Evolutionary conservation across 2,888 invertebrate genomes (phyloP), one percentile per base, ranked within the genome.

Genomic region (Mactromeris polynyma): DNA sequence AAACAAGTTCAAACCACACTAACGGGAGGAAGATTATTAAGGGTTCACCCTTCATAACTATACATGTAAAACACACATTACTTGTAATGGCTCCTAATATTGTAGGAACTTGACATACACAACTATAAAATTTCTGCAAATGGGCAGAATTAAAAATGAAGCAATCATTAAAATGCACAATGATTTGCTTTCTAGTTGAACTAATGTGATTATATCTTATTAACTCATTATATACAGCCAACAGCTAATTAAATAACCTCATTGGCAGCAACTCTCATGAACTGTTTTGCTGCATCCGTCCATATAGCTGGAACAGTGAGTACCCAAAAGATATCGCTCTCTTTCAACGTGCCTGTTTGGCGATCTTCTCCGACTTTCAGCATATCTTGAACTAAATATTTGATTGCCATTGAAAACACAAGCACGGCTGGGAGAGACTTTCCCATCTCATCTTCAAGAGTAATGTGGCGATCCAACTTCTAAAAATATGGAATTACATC

Each of bases 291-390:
- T 21, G 42, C 54, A 36, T 84, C 84, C 9, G 58, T 84, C 84
- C 84, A 84, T 19, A 84, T 84, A n/a, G 84, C 84, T 31, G 84
- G 84, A n/a, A 84, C 78, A n/a, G 84, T 84, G 11, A 84, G 84
- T 9, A 84, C 51, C 84, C 84, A 84, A 21, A 36, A 33, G 11
- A 84, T n/a, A 26, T 84, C 84, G 1, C 11, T 33, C n/a, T 0
- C 2, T 38, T 14, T 9, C 33, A 84, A 11, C 26, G 11, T 11
- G 9, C 14, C 21, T 26, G 58, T 33, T 21, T 46, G 78, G 17
- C 78, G n/a, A 19, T 14, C n/a, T 1, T 84, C 38, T 33, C 31
- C 46, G 0, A 46, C 21, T 42, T 42, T 77, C 17, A 84, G 26
- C 46, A 84, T 40, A 36, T 84, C 84, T n/a, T 84, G 51, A 17